These are phyloP conservation scores for Sebastes matsubarae DNA, from an alignment of 2,797 vertebrate species.

Conservation along the genomic window DNA sequence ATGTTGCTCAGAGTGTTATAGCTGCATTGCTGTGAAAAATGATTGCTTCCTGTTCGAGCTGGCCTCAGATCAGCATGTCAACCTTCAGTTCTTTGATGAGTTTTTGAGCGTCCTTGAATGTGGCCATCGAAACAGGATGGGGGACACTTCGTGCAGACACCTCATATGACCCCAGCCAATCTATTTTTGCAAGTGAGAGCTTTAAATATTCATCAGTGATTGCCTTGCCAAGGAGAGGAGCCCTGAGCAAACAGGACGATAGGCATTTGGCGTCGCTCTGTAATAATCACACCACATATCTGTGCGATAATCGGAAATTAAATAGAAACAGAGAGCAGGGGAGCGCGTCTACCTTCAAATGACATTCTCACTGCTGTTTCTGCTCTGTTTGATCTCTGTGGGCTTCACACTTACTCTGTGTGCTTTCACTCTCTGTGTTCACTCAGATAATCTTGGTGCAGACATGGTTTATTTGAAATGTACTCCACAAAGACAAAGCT, in stretches of 20 bases:
- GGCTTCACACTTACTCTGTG: background rate
- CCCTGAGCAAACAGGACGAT: conserved; percentile 56
- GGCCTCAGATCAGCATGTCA: conserved; percentile 8
- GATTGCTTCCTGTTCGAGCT: background rate
- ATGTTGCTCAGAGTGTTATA: background rate
- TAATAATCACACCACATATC: conserved; percentile 56
- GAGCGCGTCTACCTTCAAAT: conserved; percentile 55
- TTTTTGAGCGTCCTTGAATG: conserved; percentile 20
- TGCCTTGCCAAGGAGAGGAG: conserved; percentile 50
- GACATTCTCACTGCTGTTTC: conserved; percentile 56
- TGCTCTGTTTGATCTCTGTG: conserved; percentile 28
- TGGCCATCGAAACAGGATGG: conserved; percentile 9
- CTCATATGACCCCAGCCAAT: conserved; percentile 38
- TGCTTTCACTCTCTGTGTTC: conserved; percentile 13
- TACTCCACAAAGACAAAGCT: conserved; percentile 1
- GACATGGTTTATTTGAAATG: conserved; percentile 24
- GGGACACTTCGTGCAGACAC: conserved; percentile 20
- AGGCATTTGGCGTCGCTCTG: conserved; percentile 30
- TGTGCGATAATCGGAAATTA: conserved; percentile 63
- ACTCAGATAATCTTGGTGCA: background rate
- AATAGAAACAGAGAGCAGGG: conserved; percentile 46
- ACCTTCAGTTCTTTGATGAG: conserved; percentile 13
- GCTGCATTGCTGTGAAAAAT: background rate
- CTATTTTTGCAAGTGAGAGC: conserved; percentile 50
- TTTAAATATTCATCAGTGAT: conserved; percentile 70